Evolutionary conservation across 1,140 invertebrate species (phyloP).

Genomic region (Drosophila sproati): DNA sequence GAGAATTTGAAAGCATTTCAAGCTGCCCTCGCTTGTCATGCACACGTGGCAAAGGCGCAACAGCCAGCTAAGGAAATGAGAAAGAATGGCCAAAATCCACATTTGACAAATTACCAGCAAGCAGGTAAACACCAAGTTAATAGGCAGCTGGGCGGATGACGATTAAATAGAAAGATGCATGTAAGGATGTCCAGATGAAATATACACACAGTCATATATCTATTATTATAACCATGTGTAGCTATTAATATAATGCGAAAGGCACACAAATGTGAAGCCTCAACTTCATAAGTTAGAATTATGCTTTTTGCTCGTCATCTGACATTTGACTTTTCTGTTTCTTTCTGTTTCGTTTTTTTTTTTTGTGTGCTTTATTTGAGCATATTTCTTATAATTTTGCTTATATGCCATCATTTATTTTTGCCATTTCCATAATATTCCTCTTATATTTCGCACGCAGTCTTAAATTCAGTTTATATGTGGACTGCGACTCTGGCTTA

Average conservation of each 20-base stretch:
- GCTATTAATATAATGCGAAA: conserved; percentile 66
- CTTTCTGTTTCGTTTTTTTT: conserved; percentile 11
- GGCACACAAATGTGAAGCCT: conserved; percentile 31
- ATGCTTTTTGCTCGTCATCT: conserved; percentile 31
- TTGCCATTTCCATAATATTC: conserved; percentile 17
- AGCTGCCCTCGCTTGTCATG: conserved; percentile 23
- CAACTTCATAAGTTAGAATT: conserved; percentile 5
- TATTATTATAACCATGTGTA: conserved; percentile 49
- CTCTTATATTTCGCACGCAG: not conserved
- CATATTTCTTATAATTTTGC: conserved; percentile 15
- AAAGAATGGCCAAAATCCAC: conserved; percentile 58
- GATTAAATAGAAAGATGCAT: conserved; percentile 3
- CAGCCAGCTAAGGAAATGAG: conserved; percentile 48
- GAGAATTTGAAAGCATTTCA: not conserved
- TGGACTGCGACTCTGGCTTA: conserved; percentile 10
- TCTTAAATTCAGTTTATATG: conserved; percentile 19
- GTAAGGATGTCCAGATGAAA: not conserved
- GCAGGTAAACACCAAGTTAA: conserved; percentile 62
- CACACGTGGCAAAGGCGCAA: conserved; percentile 46
- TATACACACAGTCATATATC: conserved; percentile 24
- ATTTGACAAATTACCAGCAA: conserved; percentile 76
- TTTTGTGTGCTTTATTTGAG: too few species aligned
- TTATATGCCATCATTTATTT: not conserved
- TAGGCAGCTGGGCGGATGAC: conserved; percentile 7
- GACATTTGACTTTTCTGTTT: conserved; percentile 62